These are phyloP conservation scores for Acronicta alni DNA, from an alignment of 2,888 invertebrate genomes.

Conservation along the genomic window DNA sequence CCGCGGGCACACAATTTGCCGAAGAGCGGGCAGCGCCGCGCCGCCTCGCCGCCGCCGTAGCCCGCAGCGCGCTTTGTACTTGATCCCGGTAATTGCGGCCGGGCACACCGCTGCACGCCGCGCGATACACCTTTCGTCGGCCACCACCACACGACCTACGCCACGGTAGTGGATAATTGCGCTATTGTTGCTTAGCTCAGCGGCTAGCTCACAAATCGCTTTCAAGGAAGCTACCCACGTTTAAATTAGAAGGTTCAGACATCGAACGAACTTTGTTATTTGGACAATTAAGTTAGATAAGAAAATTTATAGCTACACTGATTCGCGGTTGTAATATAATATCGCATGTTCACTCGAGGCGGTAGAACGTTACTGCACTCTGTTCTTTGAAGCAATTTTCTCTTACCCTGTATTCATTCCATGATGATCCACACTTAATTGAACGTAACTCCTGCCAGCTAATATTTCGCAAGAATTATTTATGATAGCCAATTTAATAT, in stretches of 20 bases:
- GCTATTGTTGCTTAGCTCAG: conserved; percentile 79
- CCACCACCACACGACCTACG: conserved; percentile 75
- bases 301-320: conserved; percentile 78
- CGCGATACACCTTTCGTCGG: conserved; percentile 72
- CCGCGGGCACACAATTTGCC: conserved; percentile 84
- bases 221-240: conserved; percentile 74
- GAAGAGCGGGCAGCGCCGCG: conserved; percentile 65
- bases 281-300: conserved; percentile 81
- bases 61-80: conserved; percentile 82
- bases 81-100: conserved; percentile 84
- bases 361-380: conserved; percentile 58
- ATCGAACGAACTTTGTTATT: conserved; percentile 75
- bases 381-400: conserved; percentile 65
- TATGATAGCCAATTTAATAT: conserved; percentile 21
- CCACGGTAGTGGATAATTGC: conserved; percentile 84
- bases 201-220: conserved; percentile 75
- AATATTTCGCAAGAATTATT: conserved; percentile 33
- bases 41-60: conserved; percentile 59
- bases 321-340: conserved; percentile 64
- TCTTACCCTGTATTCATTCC: conserved; percentile 55
- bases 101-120: conserved; percentile 48
- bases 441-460: conserved; percentile 39
- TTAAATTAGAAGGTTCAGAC: conserved; percentile 79
- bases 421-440: conserved; percentile 50
- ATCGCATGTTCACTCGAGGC: conserved; percentile 69